A percentile compares a stretch with the other conserved stretches of the same genome.
These are phyloP conservation scores for Macrostomum lignano DNA, from an alignment of 1,140 invertebrate species.

Conservation along the genomic window DNA sequence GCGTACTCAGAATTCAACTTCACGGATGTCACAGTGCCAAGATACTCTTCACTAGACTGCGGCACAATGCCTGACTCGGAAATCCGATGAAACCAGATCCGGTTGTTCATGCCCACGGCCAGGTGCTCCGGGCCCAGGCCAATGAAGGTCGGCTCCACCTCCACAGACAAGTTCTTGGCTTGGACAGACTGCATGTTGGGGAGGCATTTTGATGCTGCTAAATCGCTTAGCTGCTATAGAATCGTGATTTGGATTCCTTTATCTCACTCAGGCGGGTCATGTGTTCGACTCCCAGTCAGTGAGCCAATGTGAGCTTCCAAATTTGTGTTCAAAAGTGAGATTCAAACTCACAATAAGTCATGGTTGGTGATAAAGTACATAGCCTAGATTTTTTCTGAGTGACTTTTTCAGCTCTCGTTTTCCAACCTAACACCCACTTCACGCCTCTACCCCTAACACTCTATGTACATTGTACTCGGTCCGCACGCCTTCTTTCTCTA, in stretches of 20 bases:
- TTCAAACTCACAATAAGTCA: too few relatives aligned
- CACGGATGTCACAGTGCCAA: constrained; percentile 45
- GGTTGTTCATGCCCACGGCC: constrained; percentile 62
- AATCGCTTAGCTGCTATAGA: constrained; percentile 13
- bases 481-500: too few relatives aligned
- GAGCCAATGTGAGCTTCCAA: too few relatives aligned
- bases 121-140: constrained; percentile 58
- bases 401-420: too few relatives aligned
- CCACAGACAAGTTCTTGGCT: constrained; percentile 25
- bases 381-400: too few relatives aligned
- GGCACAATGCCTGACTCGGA: constrained; percentile 23
- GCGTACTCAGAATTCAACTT: constrained; percentile 50
- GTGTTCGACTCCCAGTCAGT: too few relatives aligned
- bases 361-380: too few relatives aligned
- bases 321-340: too few relatives aligned
- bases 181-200: neutral
- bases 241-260: constrained; percentile 8
- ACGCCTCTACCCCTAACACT: too few relatives aligned
- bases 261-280: too few relatives aligned
- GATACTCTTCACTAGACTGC: constrained; percentile 46
- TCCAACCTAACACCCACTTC: too few relatives aligned
- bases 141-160: constrained; percentile 61
- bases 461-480: too few relatives aligned
- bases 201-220: constrained; percentile 7
- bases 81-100: constrained; percentile 51